These are phyloP conservation scores for Neolamprologus toae DNA, from an alignment of 2,113 vertebrate species.

Conservation along the genomic window DNA sequence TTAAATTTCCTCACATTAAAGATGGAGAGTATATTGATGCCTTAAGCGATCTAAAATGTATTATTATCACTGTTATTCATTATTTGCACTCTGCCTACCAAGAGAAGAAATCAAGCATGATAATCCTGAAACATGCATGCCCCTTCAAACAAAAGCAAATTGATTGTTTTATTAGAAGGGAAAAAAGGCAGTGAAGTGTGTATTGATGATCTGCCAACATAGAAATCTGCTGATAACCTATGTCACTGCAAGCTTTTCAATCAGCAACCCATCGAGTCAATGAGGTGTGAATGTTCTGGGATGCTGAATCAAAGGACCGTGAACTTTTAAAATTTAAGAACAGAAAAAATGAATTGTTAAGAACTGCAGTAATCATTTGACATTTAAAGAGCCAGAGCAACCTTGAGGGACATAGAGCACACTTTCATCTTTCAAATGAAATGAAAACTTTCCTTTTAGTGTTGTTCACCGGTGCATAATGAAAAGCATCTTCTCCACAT, in stretches of 20 bases:
- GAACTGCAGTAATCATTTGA: background rate
- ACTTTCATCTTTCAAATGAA: conserved; percentile 15
- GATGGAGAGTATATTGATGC: background rate
- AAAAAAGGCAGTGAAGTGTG: background rate
- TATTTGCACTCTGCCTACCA: background rate
- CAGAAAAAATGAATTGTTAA: background rate
- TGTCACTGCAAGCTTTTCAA: background rate
- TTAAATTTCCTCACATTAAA: background rate
- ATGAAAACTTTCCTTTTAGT: conserved; percentile 42
- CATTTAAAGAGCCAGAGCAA: background rate
- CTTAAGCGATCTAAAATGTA: background rate
- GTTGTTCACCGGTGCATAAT: conserved; percentile 27
- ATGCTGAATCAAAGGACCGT: background rate
- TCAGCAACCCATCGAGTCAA: background rate
- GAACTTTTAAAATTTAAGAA: background rate
- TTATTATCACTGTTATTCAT: background rate
- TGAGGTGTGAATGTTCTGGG: background rate
- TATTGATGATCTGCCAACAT: background rate
- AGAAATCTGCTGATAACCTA: background rate
- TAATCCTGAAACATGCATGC: background rate
- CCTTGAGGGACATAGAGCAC: background rate
- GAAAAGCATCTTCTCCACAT: conserved; percentile 15
- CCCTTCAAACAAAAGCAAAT: background rate
- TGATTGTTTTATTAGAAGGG: background rate
- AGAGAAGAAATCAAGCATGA: background rate